These are phyloP conservation scores for Gambusia affinis DNA, from an alignment of 2,113 vertebrate genomes.

Conservation along the genomic window DNA sequence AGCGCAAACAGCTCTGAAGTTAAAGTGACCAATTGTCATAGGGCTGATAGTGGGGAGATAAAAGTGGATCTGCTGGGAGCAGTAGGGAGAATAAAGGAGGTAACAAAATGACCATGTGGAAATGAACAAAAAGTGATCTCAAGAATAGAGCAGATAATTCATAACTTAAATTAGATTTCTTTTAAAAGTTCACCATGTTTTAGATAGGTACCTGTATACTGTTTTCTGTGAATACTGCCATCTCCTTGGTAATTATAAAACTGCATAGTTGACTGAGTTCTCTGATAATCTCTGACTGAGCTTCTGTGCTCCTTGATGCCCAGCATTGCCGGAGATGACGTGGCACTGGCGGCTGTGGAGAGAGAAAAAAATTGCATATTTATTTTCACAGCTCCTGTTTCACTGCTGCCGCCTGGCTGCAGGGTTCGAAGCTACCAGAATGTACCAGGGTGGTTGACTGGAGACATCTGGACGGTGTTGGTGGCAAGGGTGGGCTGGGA, in stretches of 20 bases:
- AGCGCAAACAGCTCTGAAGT: slow-evolving; percentile 28
- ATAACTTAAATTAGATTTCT: slow-evolving; percentile 13
- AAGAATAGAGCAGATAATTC: slow-evolving; percentile 32
- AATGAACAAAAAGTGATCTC: slow-evolving; percentile 20
- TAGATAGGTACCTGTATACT: slow-evolving; percentile 86
- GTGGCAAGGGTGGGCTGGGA: slow-evolving; percentile 93
- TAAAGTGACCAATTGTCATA: slow-evolving; percentile 19
- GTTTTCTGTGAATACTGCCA: slow-evolving; percentile 87
- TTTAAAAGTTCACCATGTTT: slow-evolving; percentile 6
- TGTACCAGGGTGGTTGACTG: slow-evolving; percentile 92
- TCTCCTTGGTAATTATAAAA: slow-evolving; percentile 95
- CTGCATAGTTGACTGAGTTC: slow-evolving; percentile 94
- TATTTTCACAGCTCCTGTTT: slow-evolving; percentile 54
- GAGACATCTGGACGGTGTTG: slow-evolving; percentile 92
- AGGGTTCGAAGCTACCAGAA: not conserved
- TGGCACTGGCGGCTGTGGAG: slow-evolving; percentile 90
- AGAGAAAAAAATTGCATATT: slow-evolving; percentile 31
- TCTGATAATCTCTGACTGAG: slow-evolving; percentile 86
- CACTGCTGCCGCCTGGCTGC: slow-evolving; percentile 26
- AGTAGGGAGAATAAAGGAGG: slow-evolving; percentile 34
- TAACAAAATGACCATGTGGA: slow-evolving; percentile 17
- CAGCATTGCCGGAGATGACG: slow-evolving; percentile 93
- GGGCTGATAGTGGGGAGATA: slow-evolving; percentile 33
- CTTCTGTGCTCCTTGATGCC: slow-evolving; percentile 90
- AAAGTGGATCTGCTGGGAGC: slow-evolving; percentile 44